phyloP scores from a whole-genome alignment of 1,140 invertebrate species.

The Listronotus oregonensis region DNA sequence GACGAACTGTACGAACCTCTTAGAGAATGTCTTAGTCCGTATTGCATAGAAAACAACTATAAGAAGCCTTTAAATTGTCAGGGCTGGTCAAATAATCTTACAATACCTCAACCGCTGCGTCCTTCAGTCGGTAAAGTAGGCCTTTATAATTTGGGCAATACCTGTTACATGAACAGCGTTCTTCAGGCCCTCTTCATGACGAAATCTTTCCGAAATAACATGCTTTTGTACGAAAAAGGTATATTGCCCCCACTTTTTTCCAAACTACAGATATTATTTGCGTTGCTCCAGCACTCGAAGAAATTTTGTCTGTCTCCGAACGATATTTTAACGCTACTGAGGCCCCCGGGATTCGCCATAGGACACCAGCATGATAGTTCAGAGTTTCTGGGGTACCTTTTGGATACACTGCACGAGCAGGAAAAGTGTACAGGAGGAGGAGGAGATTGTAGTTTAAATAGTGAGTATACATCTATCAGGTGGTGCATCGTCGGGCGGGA shows the following conservation, averaged over 20 bases:
- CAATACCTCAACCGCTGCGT: slow-evolving; percentile 31
- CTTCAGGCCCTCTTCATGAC: slow-evolving; percentile 82
- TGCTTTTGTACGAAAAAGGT: slow-evolving; percentile 59
- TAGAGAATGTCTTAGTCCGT: slow-evolving; percentile 42
- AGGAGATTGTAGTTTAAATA: slow-evolving; percentile 9
- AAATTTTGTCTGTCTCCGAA: slow-evolving; percentile 69
- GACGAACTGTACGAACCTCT: slow-evolving; percentile 54
- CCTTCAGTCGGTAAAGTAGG: slow-evolving; percentile 67
- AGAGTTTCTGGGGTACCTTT: slow-evolving; percentile 79
- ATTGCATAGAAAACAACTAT: slow-evolving; percentile 32
- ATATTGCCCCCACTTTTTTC: slow-evolving; percentile 63
- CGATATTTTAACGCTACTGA: slow-evolving; percentile 68
- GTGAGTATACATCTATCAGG: too few species aligned
- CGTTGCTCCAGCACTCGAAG: slow-evolving; percentile 71
- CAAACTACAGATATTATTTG: slow-evolving; percentile 76
- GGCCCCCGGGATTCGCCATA: slow-evolving; percentile 75
- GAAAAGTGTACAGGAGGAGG: slow-evolving; percentile 52
- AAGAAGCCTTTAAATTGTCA: slow-evolving; percentile 42
- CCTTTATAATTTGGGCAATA: slow-evolving; percentile 83
- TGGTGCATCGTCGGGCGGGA: too few species aligned
- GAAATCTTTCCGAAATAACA: slow-evolving; percentile 68
- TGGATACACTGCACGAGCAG: slow-evolving; percentile 75
- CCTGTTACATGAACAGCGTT: slow-evolving; percentile 87
- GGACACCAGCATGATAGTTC: slow-evolving; percentile 86
- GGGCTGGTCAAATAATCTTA: slow-evolving; percentile 40